Evolutionary conservation across 53 echinoderm and acorn worm genomes (phyloP).

Genomic region (Mesocentrotus franciscanus): DNA sequence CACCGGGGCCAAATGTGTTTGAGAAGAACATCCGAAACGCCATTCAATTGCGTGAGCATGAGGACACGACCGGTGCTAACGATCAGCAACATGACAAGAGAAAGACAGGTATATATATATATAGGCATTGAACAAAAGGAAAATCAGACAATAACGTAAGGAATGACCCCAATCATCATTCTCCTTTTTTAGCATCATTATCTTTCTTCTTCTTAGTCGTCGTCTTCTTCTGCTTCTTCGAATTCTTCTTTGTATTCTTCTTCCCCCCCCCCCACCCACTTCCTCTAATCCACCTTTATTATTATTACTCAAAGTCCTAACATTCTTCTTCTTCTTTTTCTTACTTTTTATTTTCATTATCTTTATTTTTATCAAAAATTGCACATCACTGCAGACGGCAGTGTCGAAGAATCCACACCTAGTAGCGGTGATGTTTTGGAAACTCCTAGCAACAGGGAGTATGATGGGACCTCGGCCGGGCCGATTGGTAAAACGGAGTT

Average conservation of each 20-base stretch:
- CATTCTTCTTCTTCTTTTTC: background rate
- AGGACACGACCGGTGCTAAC: background rate
- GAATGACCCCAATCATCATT: background rate
- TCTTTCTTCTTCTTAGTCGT: background rate
- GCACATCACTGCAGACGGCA: background rate
- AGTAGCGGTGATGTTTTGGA: background rate
- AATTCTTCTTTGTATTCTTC: background rate
- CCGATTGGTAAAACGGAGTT: background rate
- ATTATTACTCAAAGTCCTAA: too few species aligned
- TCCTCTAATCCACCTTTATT: background rate
- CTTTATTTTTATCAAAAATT: background rate
- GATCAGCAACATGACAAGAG: background rate
- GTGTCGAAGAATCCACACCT: background rate
- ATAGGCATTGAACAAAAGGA: background rate
- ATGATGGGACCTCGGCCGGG: background rate
- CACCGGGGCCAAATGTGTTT: slow-evolving; percentile 39
- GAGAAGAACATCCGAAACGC: slow-evolving; percentile 61
- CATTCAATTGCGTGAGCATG: slow-evolving; percentile 39
- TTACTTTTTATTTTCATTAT: background rate
- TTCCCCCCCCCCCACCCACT: background rate
- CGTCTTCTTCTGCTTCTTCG: background rate
- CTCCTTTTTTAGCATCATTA: background rate
- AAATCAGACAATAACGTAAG: too few species aligned
- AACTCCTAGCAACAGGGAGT: too few species aligned
- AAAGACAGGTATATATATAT: background rate